Conservation (phyloP, 2,888 invertebrate species). For the Troides helena region DNA sequence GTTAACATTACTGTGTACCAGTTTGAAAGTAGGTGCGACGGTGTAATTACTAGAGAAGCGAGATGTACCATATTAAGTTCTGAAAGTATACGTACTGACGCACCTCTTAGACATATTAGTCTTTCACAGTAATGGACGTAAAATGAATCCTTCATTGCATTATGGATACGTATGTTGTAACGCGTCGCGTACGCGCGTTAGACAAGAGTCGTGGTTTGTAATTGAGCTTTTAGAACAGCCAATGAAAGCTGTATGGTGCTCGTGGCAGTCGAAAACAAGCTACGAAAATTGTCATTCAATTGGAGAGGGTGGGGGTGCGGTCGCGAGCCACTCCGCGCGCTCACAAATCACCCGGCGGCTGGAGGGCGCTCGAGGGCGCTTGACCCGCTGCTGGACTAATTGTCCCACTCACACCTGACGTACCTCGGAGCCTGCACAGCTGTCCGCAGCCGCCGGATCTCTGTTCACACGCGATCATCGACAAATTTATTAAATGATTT, state of each 20-base stretch:
- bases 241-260: background rate
- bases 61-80: too few relatives aligned
- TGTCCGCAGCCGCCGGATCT: background rate
- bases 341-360: constrained; percentile 50
- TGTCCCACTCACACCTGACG: constrained; percentile 26
- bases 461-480: constrained; percentile 1
- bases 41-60: too few relatives aligned
- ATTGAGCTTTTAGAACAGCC: background rate
- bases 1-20: too few relatives aligned
- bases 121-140: too few relatives aligned
- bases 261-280: constrained; percentile 12
- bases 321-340: constrained; percentile 31
- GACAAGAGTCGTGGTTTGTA: background rate
- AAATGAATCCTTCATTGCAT: too few relatives aligned
- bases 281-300: constrained; percentile 37
- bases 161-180: too few relatives aligned
- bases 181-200: too few relatives aligned
- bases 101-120: too few relatives aligned
- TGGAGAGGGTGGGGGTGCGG: constrained; percentile 40
- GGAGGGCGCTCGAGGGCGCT: constrained; percentile 34
- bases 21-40: too few relatives aligned
- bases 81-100: too few relatives aligned
- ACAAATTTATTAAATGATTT: constrained; percentile 9
- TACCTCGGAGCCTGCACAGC: constrained; percentile 3
- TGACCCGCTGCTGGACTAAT: constrained; percentile 52